Percentiles rank a stretch among this genome's conserved stretches.
Conservation (phyloP, 2,797 vertebrate species). For the Sebastes alutus region DNA sequence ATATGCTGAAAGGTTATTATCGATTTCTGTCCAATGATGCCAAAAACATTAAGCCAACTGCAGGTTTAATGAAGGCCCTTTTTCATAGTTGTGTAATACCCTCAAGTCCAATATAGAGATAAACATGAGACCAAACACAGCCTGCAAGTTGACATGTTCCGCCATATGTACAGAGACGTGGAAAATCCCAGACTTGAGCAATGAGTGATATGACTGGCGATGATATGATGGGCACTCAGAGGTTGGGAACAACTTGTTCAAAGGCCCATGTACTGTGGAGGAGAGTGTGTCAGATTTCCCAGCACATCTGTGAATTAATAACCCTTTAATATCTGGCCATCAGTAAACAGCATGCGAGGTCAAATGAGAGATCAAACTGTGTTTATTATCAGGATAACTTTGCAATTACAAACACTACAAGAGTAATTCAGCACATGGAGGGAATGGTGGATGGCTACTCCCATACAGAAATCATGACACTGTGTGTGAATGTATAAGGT, state of each 20-base stretch:
- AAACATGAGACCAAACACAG: neutral
- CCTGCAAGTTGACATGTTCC: neutral
- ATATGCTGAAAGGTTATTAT: too few relatives aligned
- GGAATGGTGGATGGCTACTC: neutral
- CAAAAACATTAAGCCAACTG: too few relatives aligned
- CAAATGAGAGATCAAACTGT: neutral
- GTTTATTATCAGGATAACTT: neutral
- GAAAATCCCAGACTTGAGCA: constrained; percentile 54
- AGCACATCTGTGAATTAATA: neutral
- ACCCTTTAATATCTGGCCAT: neutral
- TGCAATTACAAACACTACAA: neutral
- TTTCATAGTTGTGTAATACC: neutral
- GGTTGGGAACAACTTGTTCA: neutral
- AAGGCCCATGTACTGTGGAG: neutral
- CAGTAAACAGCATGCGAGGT: neutral
- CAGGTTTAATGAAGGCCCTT: too few relatives aligned
- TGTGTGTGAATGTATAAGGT: neutral
- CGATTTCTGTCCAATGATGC: too few relatives aligned
- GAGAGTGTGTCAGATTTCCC: neutral
- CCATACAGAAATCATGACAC: neutral
- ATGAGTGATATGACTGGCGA: constrained; percentile 11
- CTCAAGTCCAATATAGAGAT: neutral
- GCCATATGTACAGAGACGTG: constrained; percentile 33
- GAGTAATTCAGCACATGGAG: neutral
- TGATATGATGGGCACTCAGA: too few relatives aligned